Conservation (phyloP, 2,797 vertebrate species). For the Botia kubotai region DNA sequence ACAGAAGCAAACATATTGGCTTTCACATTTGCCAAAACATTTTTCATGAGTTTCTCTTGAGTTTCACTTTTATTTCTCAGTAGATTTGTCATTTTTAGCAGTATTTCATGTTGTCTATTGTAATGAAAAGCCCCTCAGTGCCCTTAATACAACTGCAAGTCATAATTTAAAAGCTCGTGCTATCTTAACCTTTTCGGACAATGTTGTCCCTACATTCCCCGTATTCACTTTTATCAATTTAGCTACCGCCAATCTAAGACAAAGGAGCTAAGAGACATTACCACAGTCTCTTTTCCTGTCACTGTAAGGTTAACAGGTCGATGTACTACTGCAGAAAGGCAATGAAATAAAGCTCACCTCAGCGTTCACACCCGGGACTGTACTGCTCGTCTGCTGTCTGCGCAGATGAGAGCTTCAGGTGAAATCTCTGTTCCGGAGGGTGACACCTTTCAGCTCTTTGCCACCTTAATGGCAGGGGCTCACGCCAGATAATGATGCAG, state of each 20-base stretch:
- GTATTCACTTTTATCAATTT: conserved; percentile 18
- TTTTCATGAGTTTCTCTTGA: no score
- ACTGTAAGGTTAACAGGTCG: conserved; percentile 53
- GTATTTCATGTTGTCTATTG: not conserved
- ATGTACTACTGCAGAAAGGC: conserved; percentile 44
- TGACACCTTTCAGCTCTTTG: conserved; percentile 53
- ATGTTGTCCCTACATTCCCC: not conserved
- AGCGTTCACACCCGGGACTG: conserved; percentile 36
- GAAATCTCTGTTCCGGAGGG: conserved; percentile 46
- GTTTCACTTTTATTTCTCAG: no score
- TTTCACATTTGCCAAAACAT: no score
- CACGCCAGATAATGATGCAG: conserved; percentile 49
- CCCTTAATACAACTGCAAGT: conserved; percentile 1
- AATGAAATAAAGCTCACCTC: conserved; percentile 48
- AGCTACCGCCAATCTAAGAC: conserved; percentile 9
- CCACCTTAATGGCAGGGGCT: conserved; percentile 46
- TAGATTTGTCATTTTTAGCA: no score
- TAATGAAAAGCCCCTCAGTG: not conserved
- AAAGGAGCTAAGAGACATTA: conserved; percentile 29
- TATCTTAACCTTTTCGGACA: not conserved
- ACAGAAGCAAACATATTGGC: no score
- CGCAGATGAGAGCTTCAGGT: conserved; percentile 45
- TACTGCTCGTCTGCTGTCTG: conserved; percentile 36
- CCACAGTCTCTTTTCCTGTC: conserved; percentile 45
- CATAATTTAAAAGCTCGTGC: not conserved